These are phyloP conservation scores for Anser cygnoides DNA, from an alignment of 2,113 vertebrate species.

Conservation along the genomic window DNA sequence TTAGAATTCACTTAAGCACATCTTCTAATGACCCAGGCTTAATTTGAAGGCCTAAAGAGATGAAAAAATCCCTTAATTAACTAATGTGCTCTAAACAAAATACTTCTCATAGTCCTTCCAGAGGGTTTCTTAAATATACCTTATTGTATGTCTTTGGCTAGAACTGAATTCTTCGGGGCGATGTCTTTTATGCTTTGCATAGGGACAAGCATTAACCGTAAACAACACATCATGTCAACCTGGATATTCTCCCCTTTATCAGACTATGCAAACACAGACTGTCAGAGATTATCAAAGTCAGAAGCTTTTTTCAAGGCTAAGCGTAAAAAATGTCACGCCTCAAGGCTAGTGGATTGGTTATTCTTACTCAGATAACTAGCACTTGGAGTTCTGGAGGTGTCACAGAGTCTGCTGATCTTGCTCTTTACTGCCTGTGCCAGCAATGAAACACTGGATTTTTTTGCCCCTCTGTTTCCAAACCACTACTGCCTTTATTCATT, in stretches of 20 bases:
- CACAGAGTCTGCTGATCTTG: not conserved
- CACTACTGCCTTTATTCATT: not conserved
- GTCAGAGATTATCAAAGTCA: not conserved
- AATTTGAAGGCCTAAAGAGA: not conserved
- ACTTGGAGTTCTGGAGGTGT: not conserved
- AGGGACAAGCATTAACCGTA: not conserved
- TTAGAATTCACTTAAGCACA: not conserved
- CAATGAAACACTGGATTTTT: not conserved
- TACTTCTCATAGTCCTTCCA: not conserved
- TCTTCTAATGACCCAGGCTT: not conserved
- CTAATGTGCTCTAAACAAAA: not conserved
- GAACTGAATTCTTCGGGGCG: not conserved
- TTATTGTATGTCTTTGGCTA: not conserved
- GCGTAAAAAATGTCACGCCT: not conserved
- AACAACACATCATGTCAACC: not conserved
- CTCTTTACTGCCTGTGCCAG: not conserved
- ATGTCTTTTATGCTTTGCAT: not conserved
- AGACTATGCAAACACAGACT: not conserved
- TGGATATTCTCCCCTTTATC: not conserved
- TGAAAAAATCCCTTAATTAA: not conserved
- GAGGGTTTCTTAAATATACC: not conserved
- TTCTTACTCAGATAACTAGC: not conserved
- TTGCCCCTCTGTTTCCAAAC: not conserved
- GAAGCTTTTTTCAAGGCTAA: not conserved
- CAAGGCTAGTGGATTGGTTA: not conserved